These are phyloP conservation scores for Hydropsyche tenuis DNA, from an alignment of 1,140 invertebrate species.

Conservation along the genomic window DNA sequence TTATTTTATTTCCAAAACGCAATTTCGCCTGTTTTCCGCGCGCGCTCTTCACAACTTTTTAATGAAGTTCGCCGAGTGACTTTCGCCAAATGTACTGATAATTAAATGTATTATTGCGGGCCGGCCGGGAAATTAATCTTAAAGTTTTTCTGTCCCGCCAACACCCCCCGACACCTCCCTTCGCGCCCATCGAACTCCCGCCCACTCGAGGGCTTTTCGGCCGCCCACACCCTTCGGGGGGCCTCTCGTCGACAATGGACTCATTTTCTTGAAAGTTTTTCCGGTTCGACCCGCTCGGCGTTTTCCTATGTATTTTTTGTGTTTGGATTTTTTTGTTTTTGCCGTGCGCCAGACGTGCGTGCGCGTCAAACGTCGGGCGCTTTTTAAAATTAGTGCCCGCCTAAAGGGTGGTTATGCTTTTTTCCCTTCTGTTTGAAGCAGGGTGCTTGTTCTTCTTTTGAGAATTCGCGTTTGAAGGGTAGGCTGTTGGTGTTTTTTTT, in stretches of 20 bases:
- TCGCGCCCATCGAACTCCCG: background rate
- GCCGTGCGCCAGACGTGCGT: too few species aligned
- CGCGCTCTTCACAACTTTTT: slow-evolving; percentile 3
- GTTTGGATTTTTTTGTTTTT: too few species aligned
- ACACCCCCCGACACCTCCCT: background rate
- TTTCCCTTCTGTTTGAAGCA: too few species aligned
- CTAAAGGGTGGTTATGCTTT: too few species aligned
- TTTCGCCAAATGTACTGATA: slow-evolving; percentile 26
- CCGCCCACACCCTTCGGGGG: background rate
- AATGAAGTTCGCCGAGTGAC: slow-evolving; percentile 22
- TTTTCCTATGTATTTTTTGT: too few species aligned
- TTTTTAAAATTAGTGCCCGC: too few species aligned
- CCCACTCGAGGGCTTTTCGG: background rate
- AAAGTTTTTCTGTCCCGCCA: slow-evolving; percentile 13
- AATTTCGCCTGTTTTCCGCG: background rate
- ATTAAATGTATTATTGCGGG: slow-evolving; percentile 27
- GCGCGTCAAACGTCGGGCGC: too few species aligned
- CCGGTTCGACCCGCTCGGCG: background rate
- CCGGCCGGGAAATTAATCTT: slow-evolving; percentile 25
- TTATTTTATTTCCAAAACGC: background rate
- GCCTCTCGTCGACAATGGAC: background rate
- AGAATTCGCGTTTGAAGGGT: too few species aligned
- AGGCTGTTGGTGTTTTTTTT: too few species aligned
- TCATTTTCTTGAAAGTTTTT: slow-evolving; percentile 25
- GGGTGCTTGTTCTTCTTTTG: too few species aligned